phyloP scores from a whole-genome alignment of 2,797 vertebrate genomes.

The Xenentodon cancila region DNA sequence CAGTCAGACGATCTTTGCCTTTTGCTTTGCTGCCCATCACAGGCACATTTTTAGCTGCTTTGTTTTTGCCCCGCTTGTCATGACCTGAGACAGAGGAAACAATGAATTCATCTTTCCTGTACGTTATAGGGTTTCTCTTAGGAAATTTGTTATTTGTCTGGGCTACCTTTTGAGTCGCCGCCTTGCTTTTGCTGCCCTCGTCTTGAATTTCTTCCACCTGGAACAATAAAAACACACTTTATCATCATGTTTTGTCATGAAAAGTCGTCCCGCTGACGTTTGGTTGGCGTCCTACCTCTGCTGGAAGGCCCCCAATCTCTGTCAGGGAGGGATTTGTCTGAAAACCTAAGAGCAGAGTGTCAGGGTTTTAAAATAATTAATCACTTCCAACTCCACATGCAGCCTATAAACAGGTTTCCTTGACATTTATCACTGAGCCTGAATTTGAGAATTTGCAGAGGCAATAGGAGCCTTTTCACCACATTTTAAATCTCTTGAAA shows the following conservation, averaged over 20 bases:
- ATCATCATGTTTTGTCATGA: neutral
- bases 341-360: constrained; percentile 76
- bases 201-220: constrained; percentile 80
- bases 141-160: neutral
- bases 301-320: constrained; percentile 70
- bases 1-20: constrained; percentile 95
- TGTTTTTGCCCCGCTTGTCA: constrained; percentile 78
- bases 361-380: constrained; percentile 19
- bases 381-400: constrained; percentile 20
- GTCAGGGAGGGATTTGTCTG: constrained; percentile 75
- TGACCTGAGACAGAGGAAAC: constrained; percentile 77
- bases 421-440: constrained; percentile 5
- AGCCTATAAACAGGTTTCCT: constrained; percentile 5
- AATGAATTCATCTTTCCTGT: neutral
- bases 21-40: constrained; percentile 89
- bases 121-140: neutral
- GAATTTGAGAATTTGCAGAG: constrained; percentile 3
- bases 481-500: constrained; percentile 32
- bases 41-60: constrained; percentile 74
- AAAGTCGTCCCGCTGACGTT: neutral
- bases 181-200: constrained; percentile 74
- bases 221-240: neutral
- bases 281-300: constrained; percentile 73
- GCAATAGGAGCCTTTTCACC: constrained; percentile 9
- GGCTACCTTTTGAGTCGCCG: constrained; percentile 80